A percentile compares a stretch with the other conserved stretches of the same genome.
phyloP scores from a whole-genome alignment of 1,140 invertebrate genomes.

The Drosophila watanabei region DNA sequence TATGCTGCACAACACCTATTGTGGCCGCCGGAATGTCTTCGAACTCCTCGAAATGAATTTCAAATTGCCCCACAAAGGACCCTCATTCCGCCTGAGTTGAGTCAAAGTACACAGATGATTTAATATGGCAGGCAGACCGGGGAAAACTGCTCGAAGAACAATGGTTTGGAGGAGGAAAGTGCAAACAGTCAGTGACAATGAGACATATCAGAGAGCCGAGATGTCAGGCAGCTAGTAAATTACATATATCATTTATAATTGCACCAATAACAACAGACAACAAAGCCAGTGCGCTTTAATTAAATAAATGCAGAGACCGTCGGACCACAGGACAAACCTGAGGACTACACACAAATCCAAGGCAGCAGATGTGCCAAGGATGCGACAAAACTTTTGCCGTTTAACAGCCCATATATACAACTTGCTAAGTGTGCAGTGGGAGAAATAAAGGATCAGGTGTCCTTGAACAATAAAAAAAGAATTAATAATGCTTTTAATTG shows the following conservation, averaged over 20 bases:
- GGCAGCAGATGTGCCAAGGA: conserved; percentile 45
- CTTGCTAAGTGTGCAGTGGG: neutral
- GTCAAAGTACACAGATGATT: conserved; percentile 27
- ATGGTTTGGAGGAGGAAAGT: conserved; percentile 4
- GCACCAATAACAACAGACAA: conserved; percentile 55
- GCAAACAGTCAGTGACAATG: conserved; percentile 34
- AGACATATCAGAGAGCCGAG: conserved; percentile 40
- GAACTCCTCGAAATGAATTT: conserved; percentile 21
- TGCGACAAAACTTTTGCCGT: conserved; percentile 40
- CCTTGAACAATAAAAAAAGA: too few relatives aligned
- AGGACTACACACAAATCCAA: conserved; percentile 35
- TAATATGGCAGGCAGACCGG: conserved; percentile 28
- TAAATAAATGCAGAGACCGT: conserved; percentile 60
- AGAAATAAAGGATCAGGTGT: neutral
- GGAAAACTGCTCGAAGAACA: conserved; percentile 10
- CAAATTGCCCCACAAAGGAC: conserved; percentile 19
- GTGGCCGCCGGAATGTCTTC: conserved; percentile 16
- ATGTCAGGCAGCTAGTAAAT: conserved; percentile 54
- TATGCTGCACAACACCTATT: conserved; percentile 40
- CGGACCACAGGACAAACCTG: conserved; percentile 43
- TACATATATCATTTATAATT: conserved; percentile 83
- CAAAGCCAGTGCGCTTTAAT: conserved; percentile 61
- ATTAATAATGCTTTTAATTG: too few relatives aligned
- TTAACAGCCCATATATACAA: conserved; percentile 44
- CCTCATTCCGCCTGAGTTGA: conserved; percentile 28